Evolutionary conservation across 2,888 invertebrate species (phyloP).

Genomic region (Eupithecia subumbrata): DNA sequence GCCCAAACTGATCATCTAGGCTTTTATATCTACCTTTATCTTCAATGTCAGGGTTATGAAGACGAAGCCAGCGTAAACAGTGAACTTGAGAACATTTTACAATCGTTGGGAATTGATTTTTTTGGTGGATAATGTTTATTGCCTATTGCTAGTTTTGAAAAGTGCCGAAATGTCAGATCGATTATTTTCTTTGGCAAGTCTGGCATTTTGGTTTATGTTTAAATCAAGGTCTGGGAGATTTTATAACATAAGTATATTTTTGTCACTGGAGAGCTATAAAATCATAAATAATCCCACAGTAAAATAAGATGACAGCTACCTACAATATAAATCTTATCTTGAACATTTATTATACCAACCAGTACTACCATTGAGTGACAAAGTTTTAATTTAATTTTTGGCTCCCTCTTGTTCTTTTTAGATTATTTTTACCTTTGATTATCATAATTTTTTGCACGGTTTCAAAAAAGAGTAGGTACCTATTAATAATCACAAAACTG

Average conservation of each 20-base stretch:
- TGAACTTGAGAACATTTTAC: constrained; percentile 43
- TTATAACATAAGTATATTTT: constrained; percentile 1
- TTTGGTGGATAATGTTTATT: constrained; percentile 30
- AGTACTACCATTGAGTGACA: not conserved
- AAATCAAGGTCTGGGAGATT: constrained; percentile 6
- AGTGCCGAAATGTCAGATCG: constrained; percentile 29
- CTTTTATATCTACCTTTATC: constrained; percentile 68
- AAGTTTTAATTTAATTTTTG: not conserved
- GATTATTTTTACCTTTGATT: not conserved
- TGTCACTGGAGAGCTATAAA: not conserved
- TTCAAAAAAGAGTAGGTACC: too few relatives aligned
- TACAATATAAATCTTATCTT: not conserved
- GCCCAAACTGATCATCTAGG: constrained; percentile 49
- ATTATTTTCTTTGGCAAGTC: constrained; percentile 29
- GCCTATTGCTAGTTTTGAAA: constrained; percentile 17
- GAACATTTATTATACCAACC: not conserved
- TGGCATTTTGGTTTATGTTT: constrained; percentile 14
- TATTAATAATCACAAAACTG: not conserved
- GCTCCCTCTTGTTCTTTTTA: not conserved
- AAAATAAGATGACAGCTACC: not conserved
- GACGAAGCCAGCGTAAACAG: constrained; percentile 25
- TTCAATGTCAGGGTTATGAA: constrained; percentile 69
- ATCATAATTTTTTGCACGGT: not conserved
- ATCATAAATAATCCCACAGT: not conserved
- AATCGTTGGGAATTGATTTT: constrained; percentile 41